Percentiles rank a stretch among this genome's conserved stretches.
phyloP scores from a whole-genome alignment of 2,888 invertebrate genomes.

The Suillia variegata region DNA sequence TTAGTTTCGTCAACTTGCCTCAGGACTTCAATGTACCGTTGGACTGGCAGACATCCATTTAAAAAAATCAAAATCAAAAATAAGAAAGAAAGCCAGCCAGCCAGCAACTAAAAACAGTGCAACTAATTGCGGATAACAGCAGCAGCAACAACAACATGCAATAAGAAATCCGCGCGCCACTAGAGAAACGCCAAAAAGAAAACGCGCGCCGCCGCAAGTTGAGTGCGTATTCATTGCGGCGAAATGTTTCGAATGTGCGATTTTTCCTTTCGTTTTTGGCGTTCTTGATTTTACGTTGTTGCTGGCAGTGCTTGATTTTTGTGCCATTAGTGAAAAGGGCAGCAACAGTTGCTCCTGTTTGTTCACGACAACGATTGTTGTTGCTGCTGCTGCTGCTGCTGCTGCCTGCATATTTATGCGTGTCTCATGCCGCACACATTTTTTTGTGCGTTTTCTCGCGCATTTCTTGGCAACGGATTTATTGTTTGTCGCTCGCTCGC shows the following conservation, averaged over 20 bases:
- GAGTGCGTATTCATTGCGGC: background rate
- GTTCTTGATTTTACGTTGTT: background rate
- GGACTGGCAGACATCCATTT: no score
- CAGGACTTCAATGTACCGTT: no score
- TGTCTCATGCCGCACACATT: background rate
- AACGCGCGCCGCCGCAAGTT: no score
- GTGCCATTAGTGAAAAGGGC: slow-evolving; percentile 1
- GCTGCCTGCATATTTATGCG: background rate
- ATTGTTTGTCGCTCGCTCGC: background rate
- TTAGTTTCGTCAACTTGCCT: no score
- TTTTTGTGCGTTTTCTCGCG: background rate
- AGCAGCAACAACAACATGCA: slow-evolving; percentile 3
- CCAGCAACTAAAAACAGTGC: slow-evolving; percentile 44
- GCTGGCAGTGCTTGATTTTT: no score
- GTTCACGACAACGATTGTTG: no score
- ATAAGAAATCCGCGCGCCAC: background rate
- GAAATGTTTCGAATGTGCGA: background rate
- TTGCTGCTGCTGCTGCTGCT: background rate
- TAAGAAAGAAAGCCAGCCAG: no score
- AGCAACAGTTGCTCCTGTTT: background rate
- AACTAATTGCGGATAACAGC: slow-evolving; percentile 53
- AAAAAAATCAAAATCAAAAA: no score
- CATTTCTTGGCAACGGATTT: background rate
- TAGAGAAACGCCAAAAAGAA: background rate
- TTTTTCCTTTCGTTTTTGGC: background rate